A percentile compares a stretch with the other conserved stretches of the same genome.
phyloP scores from a whole-genome alignment of 1,140 invertebrate genomes.

The Dendrolimus punctatus region DNA sequence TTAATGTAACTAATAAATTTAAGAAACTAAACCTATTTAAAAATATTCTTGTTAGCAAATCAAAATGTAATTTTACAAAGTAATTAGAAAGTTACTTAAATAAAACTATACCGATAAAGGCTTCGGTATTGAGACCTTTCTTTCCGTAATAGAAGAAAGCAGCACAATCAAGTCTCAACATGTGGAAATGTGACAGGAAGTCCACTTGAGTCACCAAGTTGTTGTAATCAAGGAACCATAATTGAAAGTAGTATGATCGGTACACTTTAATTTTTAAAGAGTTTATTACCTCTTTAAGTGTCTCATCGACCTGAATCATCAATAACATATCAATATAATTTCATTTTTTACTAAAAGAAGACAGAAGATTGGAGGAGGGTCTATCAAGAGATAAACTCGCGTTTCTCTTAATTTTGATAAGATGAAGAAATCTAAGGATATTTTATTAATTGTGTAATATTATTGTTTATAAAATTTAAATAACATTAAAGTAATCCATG shows the following conservation, averaged over 20 bases:
- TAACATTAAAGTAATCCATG: too few species aligned
- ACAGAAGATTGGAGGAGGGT: too few species aligned
- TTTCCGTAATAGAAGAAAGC: conserved; percentile 51
- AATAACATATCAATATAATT: too few species aligned
- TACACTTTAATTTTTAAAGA: conserved; percentile 36
- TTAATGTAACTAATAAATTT: too few species aligned
- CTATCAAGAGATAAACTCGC: too few species aligned
- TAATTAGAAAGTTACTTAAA: background rate
- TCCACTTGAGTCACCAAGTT: conserved; percentile 32
- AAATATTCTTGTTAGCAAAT: too few species aligned
- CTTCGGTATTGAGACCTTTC: conserved; percentile 32
- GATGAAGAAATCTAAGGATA: too few species aligned
- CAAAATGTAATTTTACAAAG: background rate
- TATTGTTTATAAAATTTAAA: too few species aligned
- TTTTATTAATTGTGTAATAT: too few species aligned
- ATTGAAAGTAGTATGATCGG: conserved; percentile 40
- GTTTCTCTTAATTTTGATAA: too few species aligned
- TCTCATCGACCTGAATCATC: conserved; percentile 41
- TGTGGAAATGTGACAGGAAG: conserved; percentile 35
- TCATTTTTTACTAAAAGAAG: too few species aligned
- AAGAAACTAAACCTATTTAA: too few species aligned
- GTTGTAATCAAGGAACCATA: conserved; percentile 26
- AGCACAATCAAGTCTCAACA: conserved; percentile 31
- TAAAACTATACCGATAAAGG: conserved; percentile 33
- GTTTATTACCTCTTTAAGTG: conserved; percentile 28